Conservation (phyloP, 2,797 vertebrate species). For the Enteromius anoplus region DNA sequence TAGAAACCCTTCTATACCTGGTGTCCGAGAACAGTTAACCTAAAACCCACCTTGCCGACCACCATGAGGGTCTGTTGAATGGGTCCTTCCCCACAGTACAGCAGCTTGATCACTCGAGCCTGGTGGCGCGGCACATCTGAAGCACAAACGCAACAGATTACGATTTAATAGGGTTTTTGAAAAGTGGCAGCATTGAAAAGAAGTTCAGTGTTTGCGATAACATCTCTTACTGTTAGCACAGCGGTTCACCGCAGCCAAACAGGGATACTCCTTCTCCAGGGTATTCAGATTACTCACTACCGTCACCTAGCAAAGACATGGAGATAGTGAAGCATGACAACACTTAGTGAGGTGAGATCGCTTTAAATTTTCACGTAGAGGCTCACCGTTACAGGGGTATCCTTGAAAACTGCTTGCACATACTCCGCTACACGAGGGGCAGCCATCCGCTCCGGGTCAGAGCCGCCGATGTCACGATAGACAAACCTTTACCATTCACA, state of each 20-base stretch:
- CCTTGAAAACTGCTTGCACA: slow-evolving; percentile 72
- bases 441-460: slow-evolving; percentile 84
- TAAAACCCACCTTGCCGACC: slow-evolving; percentile 79
- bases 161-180: background rate
- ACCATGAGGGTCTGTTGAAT: slow-evolving; percentile 78
- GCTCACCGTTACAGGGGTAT: slow-evolving; percentile 74
- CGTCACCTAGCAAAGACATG: slow-evolving; percentile 68
- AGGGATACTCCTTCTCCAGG: slow-evolving; percentile 81
- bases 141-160: background rate
- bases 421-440: slow-evolving; percentile 79
- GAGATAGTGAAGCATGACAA: slow-evolving; percentile 1
- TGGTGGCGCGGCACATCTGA: slow-evolving; percentile 81
- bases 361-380: background rate
- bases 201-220: background rate
- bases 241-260: slow-evolving; percentile 83
- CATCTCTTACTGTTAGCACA: slow-evolving; percentile 77
- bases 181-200: background rate
- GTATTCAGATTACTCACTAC: slow-evolving; percentile 70
- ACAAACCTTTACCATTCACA: slow-evolving; percentile 67
- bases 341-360: background rate
- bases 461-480: slow-evolving; percentile 82
- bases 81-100: slow-evolving; percentile 78
- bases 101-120: slow-evolving; percentile 79
- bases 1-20: background rate
- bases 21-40: background rate